These are phyloP conservation scores for Cephus rjabovi DNA, from an alignment of 2,888 invertebrate species.

Conservation along the genomic window DNA sequence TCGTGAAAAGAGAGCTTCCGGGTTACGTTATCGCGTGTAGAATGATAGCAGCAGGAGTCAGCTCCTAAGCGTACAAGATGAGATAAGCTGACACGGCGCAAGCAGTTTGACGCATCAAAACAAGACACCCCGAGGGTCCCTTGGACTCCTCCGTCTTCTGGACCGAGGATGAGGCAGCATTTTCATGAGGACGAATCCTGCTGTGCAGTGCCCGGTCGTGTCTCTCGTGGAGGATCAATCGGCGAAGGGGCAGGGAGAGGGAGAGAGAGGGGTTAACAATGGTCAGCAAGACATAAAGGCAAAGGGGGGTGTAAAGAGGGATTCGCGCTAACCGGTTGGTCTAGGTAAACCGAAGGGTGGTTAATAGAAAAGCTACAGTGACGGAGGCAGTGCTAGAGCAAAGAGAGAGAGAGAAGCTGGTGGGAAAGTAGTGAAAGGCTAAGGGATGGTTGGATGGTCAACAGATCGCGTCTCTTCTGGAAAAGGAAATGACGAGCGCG, in stretches of 20 bases:
- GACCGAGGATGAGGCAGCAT: constrained; percentile 1
- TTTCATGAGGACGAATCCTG: not conserved
- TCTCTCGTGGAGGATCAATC: not conserved
- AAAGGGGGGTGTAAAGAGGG: not conserved
- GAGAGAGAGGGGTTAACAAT: constrained; percentile 1
- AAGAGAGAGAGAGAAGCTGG: constrained; percentile 10
- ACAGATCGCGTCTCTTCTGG: not conserved
- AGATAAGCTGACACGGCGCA: constrained; percentile 17
- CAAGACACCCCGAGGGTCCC: constrained; percentile 32
- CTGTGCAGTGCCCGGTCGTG: not conserved
- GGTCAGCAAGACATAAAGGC: not conserved
- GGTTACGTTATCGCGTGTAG: constrained; percentile 16
- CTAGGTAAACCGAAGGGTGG: not conserved
- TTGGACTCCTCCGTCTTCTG: constrained; percentile 19
- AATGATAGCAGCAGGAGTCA: not conserved
- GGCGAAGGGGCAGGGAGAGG: constrained; percentile 11
- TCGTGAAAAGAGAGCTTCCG: constrained; percentile 36
- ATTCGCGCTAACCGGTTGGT: not conserved
- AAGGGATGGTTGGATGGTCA: not conserved
- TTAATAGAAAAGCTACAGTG: not conserved
- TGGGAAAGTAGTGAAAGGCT: constrained; percentile 14
- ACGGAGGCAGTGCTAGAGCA: constrained; percentile 10
- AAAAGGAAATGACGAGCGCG: not conserved
- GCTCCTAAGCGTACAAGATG: not conserved
- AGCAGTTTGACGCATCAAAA: constrained; percentile 36